Percentiles rank a stretch among this genome's conserved stretches.
Conservation (phyloP, 2,113 vertebrate species). For the Rhinichthys klamathensis region DNA sequence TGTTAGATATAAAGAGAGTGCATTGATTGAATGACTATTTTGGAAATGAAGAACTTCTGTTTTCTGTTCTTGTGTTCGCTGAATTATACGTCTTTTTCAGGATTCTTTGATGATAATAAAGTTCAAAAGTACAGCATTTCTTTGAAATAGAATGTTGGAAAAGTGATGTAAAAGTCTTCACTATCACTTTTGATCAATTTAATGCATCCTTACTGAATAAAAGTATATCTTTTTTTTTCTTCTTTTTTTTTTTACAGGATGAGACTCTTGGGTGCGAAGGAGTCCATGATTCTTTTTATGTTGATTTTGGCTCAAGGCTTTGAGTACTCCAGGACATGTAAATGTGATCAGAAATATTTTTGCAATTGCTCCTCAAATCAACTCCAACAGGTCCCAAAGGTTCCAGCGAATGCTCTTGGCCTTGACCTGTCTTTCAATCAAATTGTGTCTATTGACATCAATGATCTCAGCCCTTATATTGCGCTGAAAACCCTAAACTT, state of each 20-base stretch:
- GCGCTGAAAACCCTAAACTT: conserved; percentile 72
- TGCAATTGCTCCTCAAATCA: conserved; percentile 71
- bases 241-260: conserved; percentile 29
- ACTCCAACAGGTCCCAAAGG: conserved; percentile 68
- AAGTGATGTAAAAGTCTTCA: no score
- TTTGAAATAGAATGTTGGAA: no score
- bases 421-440: conserved; percentile 78
- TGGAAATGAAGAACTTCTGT: background rate
- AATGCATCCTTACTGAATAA: background rate
- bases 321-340: conserved; percentile 41
- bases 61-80: background rate
- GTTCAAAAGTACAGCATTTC: no score
- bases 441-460: conserved; percentile 65
- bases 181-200: background rate
- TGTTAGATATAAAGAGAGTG: background rate
- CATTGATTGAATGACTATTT: background rate
- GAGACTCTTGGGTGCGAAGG: background rate
- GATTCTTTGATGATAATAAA: no score
- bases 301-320: background rate
- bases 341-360: conserved; percentile 58
- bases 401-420: conserved; percentile 57
- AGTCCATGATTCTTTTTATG: background rate
- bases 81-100: no score
- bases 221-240: background rate
- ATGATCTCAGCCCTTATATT: conserved; percentile 70